Evolutionary conservation across 2,797 vertebrate genomes (phyloP), one percentile per base, ranked within the genome.

Genomic region (Tympanoctomys barrerae): DNA sequence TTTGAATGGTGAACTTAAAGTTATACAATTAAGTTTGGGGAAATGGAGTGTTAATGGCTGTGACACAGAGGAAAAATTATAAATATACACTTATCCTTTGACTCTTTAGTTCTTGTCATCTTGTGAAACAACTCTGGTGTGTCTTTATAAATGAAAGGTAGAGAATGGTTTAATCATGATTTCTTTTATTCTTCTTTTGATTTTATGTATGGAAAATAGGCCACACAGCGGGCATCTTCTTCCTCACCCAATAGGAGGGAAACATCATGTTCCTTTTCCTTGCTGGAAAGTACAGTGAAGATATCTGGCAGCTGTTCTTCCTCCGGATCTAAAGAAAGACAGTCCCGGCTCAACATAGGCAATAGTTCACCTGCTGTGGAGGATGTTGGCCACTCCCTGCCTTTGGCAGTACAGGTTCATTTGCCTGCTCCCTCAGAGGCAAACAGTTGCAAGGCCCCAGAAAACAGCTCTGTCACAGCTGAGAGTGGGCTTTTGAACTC

Each of bases 281-380:
- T 99, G 7, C 98, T 99, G 18, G 99, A 99, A 97, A 99, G 98
- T 70, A 98, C 99, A 4, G 98, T 98, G 95, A 99, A 98, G 4
- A 99, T 99, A 1, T 98, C 99, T 85, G 98, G 98, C 46, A 96
- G 95, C 3, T 99, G 99, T 0, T 98, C 98, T 97, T 99, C 99
- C 82, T 99, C 99, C 5, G 66, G 98, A 0, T 98, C 99, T 95
- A 99, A 99, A 97, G 99, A 99, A 22, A 98, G 99, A 79, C 99
- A 99, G 96, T 99, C 99, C 57, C 99, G 99, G 99, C 97, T 99
- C 19, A 98, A 99, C 96, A 97, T 98, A 1, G 98, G 99, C 68
- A 98, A 98, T 28, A 99, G 98, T 93, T 98, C 98, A 0, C 93
- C 97, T 77, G 82, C 98, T n/a, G 94, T 97, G 0, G 98, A 98